These are phyloP conservation scores for Hermatobates lingyangjiaoensis DNA, from an alignment of 1,140 invertebrate genomes.

Conservation along the genomic window DNA sequence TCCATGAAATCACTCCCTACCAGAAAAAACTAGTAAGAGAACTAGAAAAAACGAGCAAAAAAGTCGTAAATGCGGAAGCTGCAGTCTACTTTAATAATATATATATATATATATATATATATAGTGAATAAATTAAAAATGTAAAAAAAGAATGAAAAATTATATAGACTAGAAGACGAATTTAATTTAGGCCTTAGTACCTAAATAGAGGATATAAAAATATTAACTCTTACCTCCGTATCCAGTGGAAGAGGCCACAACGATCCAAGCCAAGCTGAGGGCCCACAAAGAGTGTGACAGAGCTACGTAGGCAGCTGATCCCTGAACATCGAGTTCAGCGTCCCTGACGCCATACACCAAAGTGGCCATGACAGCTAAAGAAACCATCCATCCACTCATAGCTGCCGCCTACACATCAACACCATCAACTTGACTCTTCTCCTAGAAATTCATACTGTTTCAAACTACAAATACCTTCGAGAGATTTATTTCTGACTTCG, in stretches of 20 bases:
- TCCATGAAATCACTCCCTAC: too few species aligned
- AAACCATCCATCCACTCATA: slow-evolving; percentile 4
- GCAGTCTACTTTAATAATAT: too few species aligned
- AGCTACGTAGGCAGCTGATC: slow-evolving; percentile 31
- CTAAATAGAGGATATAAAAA: too few species aligned
- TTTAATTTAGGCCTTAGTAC: too few species aligned
- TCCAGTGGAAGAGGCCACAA: slow-evolving; percentile 56
- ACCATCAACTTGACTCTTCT: neutral
- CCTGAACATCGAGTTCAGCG: slow-evolving; percentile 38
- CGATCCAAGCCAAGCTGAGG: slow-evolving; percentile 54
- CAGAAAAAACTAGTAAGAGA: too few species aligned
- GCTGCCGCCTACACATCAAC: neutral
- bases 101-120: too few species aligned
- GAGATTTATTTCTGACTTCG: slow-evolving; percentile 41
- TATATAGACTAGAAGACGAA: too few species aligned
- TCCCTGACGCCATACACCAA: slow-evolving; percentile 62
- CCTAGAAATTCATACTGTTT: neutral
- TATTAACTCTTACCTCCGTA: slow-evolving; percentile 41
- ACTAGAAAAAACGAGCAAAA: too few species aligned
- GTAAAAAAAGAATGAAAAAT: too few species aligned
- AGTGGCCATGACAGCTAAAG: slow-evolving; percentile 12
- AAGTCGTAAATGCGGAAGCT: too few species aligned
- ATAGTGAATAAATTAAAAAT: too few species aligned
- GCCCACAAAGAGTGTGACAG: slow-evolving; percentile 51
- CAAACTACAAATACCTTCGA: slow-evolving; percentile 28